Conservation (phyloP, 2,113 vertebrate genomes). For the Calcarius ornatus region DNA sequence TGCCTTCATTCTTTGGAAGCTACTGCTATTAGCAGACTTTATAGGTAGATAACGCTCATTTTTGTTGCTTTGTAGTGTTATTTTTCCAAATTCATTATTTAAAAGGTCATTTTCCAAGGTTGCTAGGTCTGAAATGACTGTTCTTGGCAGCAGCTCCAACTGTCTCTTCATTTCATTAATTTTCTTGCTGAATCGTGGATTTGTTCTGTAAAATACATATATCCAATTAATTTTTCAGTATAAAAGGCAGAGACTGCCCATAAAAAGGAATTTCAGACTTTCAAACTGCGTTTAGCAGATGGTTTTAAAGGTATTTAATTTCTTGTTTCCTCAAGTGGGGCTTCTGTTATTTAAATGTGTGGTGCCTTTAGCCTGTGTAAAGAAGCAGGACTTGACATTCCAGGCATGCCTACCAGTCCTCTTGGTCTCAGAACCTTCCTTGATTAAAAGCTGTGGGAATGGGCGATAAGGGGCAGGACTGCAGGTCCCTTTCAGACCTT, state of each 20-base stretch:
- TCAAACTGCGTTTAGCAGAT: slow-evolving; percentile 23
- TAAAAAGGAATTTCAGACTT: slow-evolving; percentile 15
- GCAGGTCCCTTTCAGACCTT: background rate
- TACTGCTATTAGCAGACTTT: background rate
- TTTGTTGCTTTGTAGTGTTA: background rate
- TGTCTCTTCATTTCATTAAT: slow-evolving; percentile 41
- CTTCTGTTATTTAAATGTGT: slow-evolving; percentile 2
- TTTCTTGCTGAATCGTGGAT: slow-evolving; percentile 41
- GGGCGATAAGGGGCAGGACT: background rate
- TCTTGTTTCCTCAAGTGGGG: background rate
- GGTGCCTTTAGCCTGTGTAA: background rate
- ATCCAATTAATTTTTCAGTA: slow-evolving; percentile 30
- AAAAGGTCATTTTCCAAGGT: slow-evolving; percentile 45
- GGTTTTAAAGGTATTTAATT: slow-evolving; percentile 25
- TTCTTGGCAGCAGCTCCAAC: slow-evolving; percentile 19
- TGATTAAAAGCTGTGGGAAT: background rate
- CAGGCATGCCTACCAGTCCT: background rate
- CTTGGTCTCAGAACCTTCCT: background rate
- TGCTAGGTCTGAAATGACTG: slow-evolving; percentile 16
- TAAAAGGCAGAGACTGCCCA: background rate
- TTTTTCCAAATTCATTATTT: slow-evolving; percentile 16
- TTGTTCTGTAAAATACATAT: slow-evolving; percentile 38
- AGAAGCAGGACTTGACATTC: background rate
- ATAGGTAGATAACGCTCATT: background rate
- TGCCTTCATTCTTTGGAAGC: background rate